Evolutionary conservation across 23 tunicate species (phyloP), one percentile per base, ranked within the genome.

Genomic region (Ascidia mentula): DNA sequence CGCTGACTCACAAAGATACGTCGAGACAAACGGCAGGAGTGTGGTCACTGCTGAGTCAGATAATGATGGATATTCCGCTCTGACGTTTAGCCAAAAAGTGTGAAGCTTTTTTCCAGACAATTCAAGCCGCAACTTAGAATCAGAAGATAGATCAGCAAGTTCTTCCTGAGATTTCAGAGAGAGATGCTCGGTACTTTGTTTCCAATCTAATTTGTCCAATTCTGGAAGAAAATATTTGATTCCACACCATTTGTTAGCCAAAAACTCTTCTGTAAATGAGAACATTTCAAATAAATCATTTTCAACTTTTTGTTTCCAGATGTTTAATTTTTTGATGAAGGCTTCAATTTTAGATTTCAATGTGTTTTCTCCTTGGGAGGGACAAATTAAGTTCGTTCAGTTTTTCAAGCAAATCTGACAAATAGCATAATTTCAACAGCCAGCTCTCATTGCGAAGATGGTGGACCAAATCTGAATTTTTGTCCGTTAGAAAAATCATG

Each of bases 351-450:
- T 80, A 69, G 84, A 80, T 69, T 61, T 80, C 84, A 69, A 38
- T 70, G 84, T 69, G 86, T 82, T 82, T 45, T 82, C 80, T 82
- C 86, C 80, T 82, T 82, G 86, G n/a, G 46, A 82, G 71, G 80
- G 40, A 82, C 86, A 73, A 73, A 74, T 82, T 82, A 46, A 82
- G 87, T 74, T 82, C 33, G 46, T 74, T 82, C 45, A 82, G 80
- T 34, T 82, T 82, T 82, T 82, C 73, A 74, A 74, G 80, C 80
- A 82, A 53, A 82, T 82, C 87, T 82, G 87, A 82, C 35, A 82
- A 82, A 82, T 74, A 74, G 46, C 80, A 82, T 75, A 74, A 82
- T 74, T 82, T 82, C 80, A 74, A 74, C 72, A 82, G 35, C 87
- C 80, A 82, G 73, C 36, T 59, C 0, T 74, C 73, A 36, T 82